Evolutionary conservation across 2,113 vertebrate species (phyloP).

Genomic region (Crotalus helleri): DNA sequence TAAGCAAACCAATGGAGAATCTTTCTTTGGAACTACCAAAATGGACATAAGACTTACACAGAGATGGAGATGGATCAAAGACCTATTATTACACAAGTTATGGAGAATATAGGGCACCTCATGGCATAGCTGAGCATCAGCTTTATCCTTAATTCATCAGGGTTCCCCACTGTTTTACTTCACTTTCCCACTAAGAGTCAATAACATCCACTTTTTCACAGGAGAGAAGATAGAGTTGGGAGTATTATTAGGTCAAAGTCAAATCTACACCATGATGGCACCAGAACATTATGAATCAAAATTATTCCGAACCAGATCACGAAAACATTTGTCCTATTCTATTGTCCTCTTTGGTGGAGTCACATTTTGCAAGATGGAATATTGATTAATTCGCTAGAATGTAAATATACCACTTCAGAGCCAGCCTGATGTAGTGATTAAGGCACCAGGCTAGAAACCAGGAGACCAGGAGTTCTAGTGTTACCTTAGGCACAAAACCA

Average conservation of each 20-base stretch:
- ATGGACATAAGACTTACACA: neutral
- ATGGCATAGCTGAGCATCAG: neutral
- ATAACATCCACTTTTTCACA: neutral
- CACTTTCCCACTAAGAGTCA: neutral
- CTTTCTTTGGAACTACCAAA: neutral
- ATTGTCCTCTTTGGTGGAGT: neutral
- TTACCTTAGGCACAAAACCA: neutral
- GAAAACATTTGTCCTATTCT: neutral
- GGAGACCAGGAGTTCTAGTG: neutral
- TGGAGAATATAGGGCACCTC: neutral
- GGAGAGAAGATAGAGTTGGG: neutral
- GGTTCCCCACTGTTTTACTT: neutral
- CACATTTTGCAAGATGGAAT: neutral
- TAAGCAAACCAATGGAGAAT: neutral
- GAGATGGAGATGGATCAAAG: neutral
- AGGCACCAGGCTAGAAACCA: neutral
- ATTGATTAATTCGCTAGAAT: neutral
- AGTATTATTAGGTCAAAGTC: neutral
- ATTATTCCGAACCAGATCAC: neutral
- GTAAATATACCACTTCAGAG: neutral
- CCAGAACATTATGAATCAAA: neutral
- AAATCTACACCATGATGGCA: neutral
- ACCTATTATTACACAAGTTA: neutral
- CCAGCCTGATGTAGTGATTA: neutral
- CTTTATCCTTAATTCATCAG: neutral